Conservation (phyloP, 2,113 vertebrate species). For the Colistium nudipinnis region DNA sequence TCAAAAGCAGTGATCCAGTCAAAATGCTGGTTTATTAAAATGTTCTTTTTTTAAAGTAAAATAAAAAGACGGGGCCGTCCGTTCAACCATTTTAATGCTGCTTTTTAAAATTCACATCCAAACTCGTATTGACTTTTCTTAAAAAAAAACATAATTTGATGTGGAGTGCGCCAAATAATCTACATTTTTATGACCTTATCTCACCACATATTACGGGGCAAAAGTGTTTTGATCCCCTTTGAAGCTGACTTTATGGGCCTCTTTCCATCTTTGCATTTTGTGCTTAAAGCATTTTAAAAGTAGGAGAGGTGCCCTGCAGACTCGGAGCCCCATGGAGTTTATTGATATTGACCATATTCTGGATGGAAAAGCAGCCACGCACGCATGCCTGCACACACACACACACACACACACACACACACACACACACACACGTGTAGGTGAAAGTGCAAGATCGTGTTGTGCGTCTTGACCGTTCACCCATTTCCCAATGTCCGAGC, state of each 20-base stretch:
- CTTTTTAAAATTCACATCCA: slow-evolving; percentile 4
- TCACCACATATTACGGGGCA: not conserved
- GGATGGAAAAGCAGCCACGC: slow-evolving; percentile 10
- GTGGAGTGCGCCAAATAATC: slow-evolving; percentile 5
- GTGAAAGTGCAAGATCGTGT: no score
- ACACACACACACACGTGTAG: no score
- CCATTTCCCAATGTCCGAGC: no score
- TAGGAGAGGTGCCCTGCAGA: not conserved
- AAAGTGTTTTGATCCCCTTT: not conserved
- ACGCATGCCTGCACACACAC: slow-evolving; percentile 24
- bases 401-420: slow-evolving; percentile 23
- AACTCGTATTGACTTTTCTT: not conserved
- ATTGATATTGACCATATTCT: slow-evolving; percentile 42
- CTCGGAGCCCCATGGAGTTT: slow-evolving; percentile 10
- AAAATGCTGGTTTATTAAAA: slow-evolving; percentile 47
- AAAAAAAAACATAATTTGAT: slow-evolving; percentile 8
- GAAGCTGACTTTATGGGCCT: slow-evolving; percentile 4
- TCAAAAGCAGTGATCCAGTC: slow-evolving; percentile 46
- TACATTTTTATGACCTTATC: not conserved
- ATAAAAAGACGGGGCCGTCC: not conserved
- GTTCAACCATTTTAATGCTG: not conserved
- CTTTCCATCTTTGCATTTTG: not conserved
- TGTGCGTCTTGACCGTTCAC: no score
- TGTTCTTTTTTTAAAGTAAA: slow-evolving; percentile 12
- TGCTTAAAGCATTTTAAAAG: slow-evolving; percentile 24